Conservation (phyloP, 2,888 invertebrate genomes). For the Achlya flavicornis region DNA sequence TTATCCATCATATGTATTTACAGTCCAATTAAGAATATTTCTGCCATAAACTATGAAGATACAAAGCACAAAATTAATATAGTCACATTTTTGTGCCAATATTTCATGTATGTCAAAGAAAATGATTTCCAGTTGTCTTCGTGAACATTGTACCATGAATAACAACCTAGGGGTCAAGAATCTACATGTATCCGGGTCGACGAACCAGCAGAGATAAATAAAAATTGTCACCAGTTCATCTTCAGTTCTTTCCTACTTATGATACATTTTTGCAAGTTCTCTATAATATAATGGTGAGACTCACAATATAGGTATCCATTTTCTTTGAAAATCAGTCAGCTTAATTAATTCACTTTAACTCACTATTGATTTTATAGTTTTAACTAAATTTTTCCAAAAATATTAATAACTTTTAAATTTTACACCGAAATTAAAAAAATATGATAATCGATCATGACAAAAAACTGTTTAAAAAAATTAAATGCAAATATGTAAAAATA, state of each 20-base stretch:
- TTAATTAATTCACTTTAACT: no score
- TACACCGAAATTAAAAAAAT: no score
- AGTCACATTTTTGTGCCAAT: slow-evolving; percentile 3
- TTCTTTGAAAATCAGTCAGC: no score
- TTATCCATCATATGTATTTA: not conserved
- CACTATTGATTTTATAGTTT: no score
- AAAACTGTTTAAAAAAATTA: no score
- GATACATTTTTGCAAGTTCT: not conserved
- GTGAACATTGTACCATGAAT: slow-evolving; percentile 21
- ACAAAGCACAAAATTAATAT: not conserved
- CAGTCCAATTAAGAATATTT: not conserved
- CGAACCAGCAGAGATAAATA: slow-evolving; percentile 47
- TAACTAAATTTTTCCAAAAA: no score
- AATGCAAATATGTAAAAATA: no score
- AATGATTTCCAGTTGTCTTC: slow-evolving; percentile 20
- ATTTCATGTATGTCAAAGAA: slow-evolving; percentile 17
- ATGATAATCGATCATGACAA: no score
- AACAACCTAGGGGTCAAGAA: slow-evolving; percentile 42
- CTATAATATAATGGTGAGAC: not conserved
- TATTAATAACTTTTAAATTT: no score
- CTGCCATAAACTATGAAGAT: not conserved
- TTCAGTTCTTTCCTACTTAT: not conserved
- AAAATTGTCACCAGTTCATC: slow-evolving; percentile 20
- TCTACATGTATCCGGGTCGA: slow-evolving; percentile 61
- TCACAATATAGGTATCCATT: no score